These are phyloP conservation scores for Chondrosia reniformis DNA, from an alignment of 37 sponge, comb jelly and placozoan genomes.

Conservation along the genomic window DNA sequence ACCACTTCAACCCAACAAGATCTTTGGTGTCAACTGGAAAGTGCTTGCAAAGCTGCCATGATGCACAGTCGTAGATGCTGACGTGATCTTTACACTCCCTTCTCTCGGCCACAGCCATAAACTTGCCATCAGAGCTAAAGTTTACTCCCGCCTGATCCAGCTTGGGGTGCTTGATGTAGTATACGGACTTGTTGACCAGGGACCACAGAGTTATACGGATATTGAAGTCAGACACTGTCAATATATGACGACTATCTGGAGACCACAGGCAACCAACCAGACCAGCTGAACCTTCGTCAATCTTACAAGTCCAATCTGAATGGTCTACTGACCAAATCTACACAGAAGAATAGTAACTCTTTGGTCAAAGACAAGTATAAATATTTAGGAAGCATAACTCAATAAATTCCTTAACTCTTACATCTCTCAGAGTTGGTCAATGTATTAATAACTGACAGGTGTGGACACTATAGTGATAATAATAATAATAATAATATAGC, in stretches of 20 bases:
- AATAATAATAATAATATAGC: no score
- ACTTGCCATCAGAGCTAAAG: slow-evolving; percentile 74
- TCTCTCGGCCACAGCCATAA: slow-evolving; percentile 89
- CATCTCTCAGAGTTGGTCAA: no score
- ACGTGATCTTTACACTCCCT: slow-evolving; percentile 89
- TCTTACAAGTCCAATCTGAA: slow-evolving; percentile 93
- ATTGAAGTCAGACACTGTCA: slow-evolving; percentile 88
- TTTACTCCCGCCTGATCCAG: slow-evolving; percentile 53
- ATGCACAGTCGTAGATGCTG: slow-evolving; percentile 75
- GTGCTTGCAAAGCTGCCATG: slow-evolving; percentile 77
- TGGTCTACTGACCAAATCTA: slow-evolving; percentile 95
- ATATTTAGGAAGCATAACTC: no score
- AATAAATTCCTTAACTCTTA: no score
- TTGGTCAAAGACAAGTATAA: not conserved
- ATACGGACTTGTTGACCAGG: slow-evolving; percentile 79
- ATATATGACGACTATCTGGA: slow-evolving; percentile 91
- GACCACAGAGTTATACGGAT: slow-evolving; percentile 96
- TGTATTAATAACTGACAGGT: no score
- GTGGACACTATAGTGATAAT: no score
- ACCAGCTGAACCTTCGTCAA: slow-evolving; percentile 94
- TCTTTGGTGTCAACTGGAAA: slow-evolving; percentile 89
- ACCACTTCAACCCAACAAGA: slow-evolving; percentile 72
- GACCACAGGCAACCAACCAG: slow-evolving; percentile 77
- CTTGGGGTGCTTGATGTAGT: slow-evolving; percentile 95
- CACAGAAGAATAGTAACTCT: no score